Base-by-base conservation (phyloP, 2,113 vertebrate genomes). In the Phycodurus eques region DNA sequence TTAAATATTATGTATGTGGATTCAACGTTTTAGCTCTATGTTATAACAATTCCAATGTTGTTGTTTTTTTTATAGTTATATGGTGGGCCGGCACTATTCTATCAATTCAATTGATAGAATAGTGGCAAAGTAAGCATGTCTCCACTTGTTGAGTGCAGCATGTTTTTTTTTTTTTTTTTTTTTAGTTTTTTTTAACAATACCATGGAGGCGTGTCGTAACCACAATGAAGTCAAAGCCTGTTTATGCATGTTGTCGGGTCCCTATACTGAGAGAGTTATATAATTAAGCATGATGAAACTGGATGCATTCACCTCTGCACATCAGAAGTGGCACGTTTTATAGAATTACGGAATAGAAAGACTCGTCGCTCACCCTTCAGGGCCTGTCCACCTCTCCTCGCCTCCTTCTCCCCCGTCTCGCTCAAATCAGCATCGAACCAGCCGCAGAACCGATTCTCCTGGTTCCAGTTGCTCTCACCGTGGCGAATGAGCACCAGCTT, bases 401-500 rank as follows among this genome's bases (percentile, higher is more conserved):
- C 97, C 79, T 98, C 97, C 27, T 93, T 90, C 3, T 89, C 92
- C 0, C 96, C 97, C 0, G 95, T 94, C 1, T 93, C 93, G 79
- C 96, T 98, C 72, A 98, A 79, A 70, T 97, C 96, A 0, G 96
- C 96, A 43, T 98, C 95, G 72, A 95, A 98, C 97, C 97, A 98
- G 1, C 96, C 96, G 84, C 96, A 96, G 89, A 98, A 98, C 7
- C 96, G 95, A 84, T 98, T 98, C 88, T 98, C 95, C 73, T 96
- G 93, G 92, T 98, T 98, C 96, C 96, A 98, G 79, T 90, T 89
- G 88, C 96, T 98, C 91, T 98, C 95, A 22, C 97, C 95, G 70
- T 98, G 97, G 51, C 96, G 95, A 69, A 98, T 94, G 56, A 98
- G 84, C 66, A 97, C 96, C 13, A 98, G 77, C 39, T 95, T 95